phyloP scores from a whole-genome alignment of 2,888 invertebrate genomes.

The Mesochorus sp. region DNA sequence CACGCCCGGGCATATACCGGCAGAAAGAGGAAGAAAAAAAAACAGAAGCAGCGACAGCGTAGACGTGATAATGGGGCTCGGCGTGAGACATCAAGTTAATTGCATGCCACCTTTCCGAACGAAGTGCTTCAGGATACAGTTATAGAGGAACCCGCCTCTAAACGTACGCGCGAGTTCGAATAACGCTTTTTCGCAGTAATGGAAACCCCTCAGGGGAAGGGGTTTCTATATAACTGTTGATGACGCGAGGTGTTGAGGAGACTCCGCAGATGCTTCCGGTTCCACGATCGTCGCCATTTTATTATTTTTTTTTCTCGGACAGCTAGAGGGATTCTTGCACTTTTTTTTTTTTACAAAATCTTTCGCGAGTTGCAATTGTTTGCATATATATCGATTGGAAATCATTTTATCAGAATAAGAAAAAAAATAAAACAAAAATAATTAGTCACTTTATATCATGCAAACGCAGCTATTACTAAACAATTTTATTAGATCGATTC shows the following conservation, averaged over 20 bases:
- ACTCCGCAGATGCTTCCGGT: conserved; percentile 10
- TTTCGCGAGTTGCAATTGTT: too few relatives aligned
- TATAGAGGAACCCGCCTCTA: background rate
- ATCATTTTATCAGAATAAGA: too few relatives aligned
- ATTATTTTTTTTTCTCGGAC: conserved; percentile 46
- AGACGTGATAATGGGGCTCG: conserved; percentile 69
- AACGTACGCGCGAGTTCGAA: background rate
- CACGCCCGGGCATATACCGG: background rate
- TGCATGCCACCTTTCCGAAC: conserved; percentile 61
- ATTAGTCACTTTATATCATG: too few relatives aligned
- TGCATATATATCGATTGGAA: too few relatives aligned
- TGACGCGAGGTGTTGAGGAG: background rate
- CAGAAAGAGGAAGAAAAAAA: background rate
- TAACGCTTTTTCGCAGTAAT: conserved; percentile 27
- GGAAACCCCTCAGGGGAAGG: background rate
- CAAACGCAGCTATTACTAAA: too few relatives aligned
- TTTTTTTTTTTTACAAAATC: too few relatives aligned
- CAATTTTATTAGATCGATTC: too few relatives aligned
- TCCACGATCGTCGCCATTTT: background rate
- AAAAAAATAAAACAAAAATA: too few relatives aligned
- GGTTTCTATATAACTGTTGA: background rate
- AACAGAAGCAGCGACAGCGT: conserved; percentile 52
- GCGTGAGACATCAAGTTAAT: conserved; percentile 73
- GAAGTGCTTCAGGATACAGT: background rate
- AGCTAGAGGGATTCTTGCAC: background rate